phyloP scores from a whole-genome alignment of 2,113 vertebrate species.

The Porphyrio hochstetteri region DNA sequence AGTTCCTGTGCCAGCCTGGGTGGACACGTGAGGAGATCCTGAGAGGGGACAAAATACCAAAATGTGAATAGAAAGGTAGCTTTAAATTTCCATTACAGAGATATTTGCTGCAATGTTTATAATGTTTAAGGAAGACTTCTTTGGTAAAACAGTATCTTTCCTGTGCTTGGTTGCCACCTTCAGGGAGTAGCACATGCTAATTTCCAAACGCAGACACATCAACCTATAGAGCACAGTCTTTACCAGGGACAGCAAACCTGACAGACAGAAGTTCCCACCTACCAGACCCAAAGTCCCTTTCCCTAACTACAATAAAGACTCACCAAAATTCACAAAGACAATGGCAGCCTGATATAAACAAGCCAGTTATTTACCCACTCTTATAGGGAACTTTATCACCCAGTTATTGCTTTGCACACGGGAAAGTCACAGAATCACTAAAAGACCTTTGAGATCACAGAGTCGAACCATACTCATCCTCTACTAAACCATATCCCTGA shows the following conservation, averaged over 20 bases:
- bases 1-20: neutral
- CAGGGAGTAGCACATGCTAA: neutral
- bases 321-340: slow-evolving; percentile 41
- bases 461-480: no score
- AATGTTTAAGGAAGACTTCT: neutral
- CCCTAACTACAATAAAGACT: slow-evolving; percentile 36
- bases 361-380: slow-evolving; percentile 73
- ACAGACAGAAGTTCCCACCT: neutral
- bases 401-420: slow-evolving; percentile 71
- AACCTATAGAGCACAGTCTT: neutral
- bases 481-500: no score
- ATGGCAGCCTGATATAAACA: slow-evolving; percentile 71
- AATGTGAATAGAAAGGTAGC: neutral
- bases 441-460: no score
- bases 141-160: neutral
- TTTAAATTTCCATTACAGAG: neutral
- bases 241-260: neutral
- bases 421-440: neutral
- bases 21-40: neutral
- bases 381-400: slow-evolving; percentile 82
- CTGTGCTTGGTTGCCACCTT: neutral
- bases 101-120: neutral
- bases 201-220: neutral
- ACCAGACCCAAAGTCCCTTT: neutral
- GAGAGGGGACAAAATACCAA: neutral